Base-by-base conservation (phyloP, 2,113 vertebrate species). In the Toxotes jaculatrix region DNA sequence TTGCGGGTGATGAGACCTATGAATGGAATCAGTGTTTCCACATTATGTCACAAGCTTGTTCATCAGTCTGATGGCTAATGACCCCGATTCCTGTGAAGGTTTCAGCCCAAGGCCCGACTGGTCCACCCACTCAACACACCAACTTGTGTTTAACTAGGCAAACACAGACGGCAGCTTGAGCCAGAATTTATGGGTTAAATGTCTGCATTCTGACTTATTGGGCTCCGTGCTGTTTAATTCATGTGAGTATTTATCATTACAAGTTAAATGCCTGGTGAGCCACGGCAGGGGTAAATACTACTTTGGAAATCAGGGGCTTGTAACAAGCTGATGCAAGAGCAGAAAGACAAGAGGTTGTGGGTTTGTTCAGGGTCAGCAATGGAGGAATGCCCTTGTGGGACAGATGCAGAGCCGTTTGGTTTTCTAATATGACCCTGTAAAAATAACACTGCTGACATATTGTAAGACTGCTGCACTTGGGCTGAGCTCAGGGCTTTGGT, bases 21-120 rank as follows among this genome's bases (percentile, higher is more conserved):
- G 89, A 93, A 91, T 91, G 91, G 93, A 87, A 89, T 95, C 91
- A 95, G 79, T 94, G 91, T 95, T 95, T 95, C 94, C 93, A 94
- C 91, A 92, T 92, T 92, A 93, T 94, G 91, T 94, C 92, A 94
- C 86, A 7, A 82, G 65, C 82, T 87, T 93, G 82, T 94, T 93
- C 91, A 90, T 94, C 88, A 83, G 83, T 87, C 84, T 82, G 77
- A 90, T 87, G 82, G 70, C 79, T 91, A 90, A 91, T 85, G 83
- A 86, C 80, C 80, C 87, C 27, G 31, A 78, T 88, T 84, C 78
- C 82, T 85, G 80, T 74, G 72, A 87, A 86, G 85, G 61, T 86
- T 88, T 85, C 66, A 71, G 85, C 74, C 81, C 66, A 84, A 63
- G 86, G 83, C 77, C 83, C n/a, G 21, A 66, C 78, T 61, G 43